Percentiles rank a stretch among this genome's conserved stretches.
These are phyloP conservation scores for Clamator glandarius DNA, from an alignment of 2,797 vertebrate genomes.

Conservation along the genomic window DNA sequence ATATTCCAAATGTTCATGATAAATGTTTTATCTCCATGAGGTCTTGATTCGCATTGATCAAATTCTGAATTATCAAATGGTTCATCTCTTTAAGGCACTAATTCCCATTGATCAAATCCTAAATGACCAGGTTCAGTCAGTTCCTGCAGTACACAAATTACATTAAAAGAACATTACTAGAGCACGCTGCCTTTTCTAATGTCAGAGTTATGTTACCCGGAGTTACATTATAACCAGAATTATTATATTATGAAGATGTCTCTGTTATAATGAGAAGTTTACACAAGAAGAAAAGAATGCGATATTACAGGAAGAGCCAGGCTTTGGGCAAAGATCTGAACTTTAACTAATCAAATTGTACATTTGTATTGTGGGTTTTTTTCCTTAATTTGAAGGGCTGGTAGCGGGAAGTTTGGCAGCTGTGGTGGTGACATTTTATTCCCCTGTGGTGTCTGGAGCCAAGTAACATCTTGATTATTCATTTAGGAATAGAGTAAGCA, in stretches of 20 bases:
- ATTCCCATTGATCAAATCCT: conserved; percentile 80
- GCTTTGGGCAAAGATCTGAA: conserved; percentile 74
- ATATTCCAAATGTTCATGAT: conserved; percentile 56
- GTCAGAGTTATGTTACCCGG: conserved; percentile 76
- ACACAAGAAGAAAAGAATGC: conserved; percentile 77
- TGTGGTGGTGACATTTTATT: conserved; percentile 75
- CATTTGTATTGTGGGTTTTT: conserved; percentile 63
- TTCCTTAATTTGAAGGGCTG: conserved; percentile 71
- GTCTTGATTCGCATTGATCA: conserved; percentile 73
- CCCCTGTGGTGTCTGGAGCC: conserved; percentile 55
- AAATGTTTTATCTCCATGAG: conserved; percentile 68
- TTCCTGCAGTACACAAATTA: conserved; percentile 80
- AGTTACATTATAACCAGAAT: conserved; percentile 76
- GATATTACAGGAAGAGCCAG: conserved; percentile 72
- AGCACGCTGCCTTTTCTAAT: conserved; percentile 74
- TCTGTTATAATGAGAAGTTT: conserved; percentile 82
- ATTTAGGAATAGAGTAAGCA: conserved; percentile 32
- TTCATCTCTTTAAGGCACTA: conserved; percentile 77
- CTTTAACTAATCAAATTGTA: conserved; percentile 81
- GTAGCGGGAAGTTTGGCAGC: conserved; percentile 68
- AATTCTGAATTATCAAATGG: conserved; percentile 78
- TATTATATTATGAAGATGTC: conserved; percentile 82
- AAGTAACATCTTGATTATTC: conserved; percentile 72
- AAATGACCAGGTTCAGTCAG: conserved; percentile 74
- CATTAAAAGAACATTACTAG: conserved; percentile 82